phyloP scores from a whole-genome alignment of 2,113 vertebrate species.

The Onychostoma macrolepis region DNA sequence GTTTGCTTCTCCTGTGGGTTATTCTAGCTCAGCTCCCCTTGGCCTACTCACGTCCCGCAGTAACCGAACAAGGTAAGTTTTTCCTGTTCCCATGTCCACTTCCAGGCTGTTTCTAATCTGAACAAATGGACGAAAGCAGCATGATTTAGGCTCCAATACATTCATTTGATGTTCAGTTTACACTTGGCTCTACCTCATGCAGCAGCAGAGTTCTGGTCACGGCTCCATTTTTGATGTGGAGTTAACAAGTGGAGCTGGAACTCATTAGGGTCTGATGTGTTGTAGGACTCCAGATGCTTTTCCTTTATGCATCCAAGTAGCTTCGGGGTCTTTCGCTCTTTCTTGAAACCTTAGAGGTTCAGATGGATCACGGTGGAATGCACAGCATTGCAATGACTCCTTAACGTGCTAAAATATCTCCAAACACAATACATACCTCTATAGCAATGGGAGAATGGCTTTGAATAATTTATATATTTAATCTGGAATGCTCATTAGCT shows the following conservation, averaged over 20 bases:
- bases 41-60: slow-evolving; percentile 34
- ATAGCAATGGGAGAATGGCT: not conserved
- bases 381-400: not conserved
- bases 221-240: slow-evolving; percentile 40
- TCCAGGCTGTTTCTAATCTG: not conserved
- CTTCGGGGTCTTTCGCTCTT: slow-evolving; percentile 3
- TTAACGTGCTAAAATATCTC: not conserved
- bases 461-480: not conserved
- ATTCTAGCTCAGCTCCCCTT: slow-evolving; percentile 26
- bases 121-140: not conserved
- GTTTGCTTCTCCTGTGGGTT: slow-evolving; percentile 44
- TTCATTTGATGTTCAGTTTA: slow-evolving; percentile 19
- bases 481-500: not conserved
- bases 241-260: slow-evolving; percentile 41
- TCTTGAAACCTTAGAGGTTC: slow-evolving; percentile 17
- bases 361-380: not conserved
- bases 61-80: slow-evolving; percentile 51
- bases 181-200: not conserved
- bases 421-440: not conserved
- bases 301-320: slow-evolving; percentile 45
- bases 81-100: not conserved
- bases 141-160: not conserved
- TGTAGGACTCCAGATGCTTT: slow-evolving; percentile 33
- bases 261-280: slow-evolving; percentile 39
- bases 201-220: slow-evolving; percentile 11